These are phyloP conservation scores for Alligator mississippiensis DNA, from an alignment of 2,113 vertebrate genomes.

Conservation along the genomic window DNA sequence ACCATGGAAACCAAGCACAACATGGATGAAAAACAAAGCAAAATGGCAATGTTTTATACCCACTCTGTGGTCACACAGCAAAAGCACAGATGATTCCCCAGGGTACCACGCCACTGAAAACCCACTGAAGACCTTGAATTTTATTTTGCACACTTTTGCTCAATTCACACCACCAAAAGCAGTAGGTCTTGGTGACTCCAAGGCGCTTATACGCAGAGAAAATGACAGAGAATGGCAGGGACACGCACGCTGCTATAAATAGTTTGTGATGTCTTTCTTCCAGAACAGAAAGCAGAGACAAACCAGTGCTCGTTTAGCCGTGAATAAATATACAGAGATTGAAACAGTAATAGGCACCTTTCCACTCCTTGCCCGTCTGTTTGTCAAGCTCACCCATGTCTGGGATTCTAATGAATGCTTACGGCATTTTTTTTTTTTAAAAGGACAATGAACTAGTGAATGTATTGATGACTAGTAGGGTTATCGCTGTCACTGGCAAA, in stretches of 20 bases:
- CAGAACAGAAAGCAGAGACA: not conserved
- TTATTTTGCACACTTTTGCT: not conserved
- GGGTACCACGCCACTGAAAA: not conserved
- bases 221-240: not conserved
- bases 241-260: not conserved
- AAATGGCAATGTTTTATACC: not conserved
- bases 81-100: not conserved
- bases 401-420: not conserved
- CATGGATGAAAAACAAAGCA: not conserved
- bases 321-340: not conserved
- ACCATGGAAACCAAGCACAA: not conserved
- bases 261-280: not conserved
- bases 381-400: rapidly evolving
- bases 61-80: not conserved
- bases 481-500: not conserved
- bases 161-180: rapidly evolving
- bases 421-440: rapidly evolving
- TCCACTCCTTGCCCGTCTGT: not conserved
- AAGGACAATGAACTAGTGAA: not conserved
- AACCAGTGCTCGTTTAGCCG: not conserved
- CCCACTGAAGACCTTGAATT: not conserved
- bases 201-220: not conserved
- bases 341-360: not conserved
- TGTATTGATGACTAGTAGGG: too few relatives aligned
- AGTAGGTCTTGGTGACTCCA: not conserved